A percentile compares a stretch with the other conserved stretches of the same genome.
Conservation (phyloP, 2,113 vertebrate species). For the Paramormyrops kingsleyae region DNA sequence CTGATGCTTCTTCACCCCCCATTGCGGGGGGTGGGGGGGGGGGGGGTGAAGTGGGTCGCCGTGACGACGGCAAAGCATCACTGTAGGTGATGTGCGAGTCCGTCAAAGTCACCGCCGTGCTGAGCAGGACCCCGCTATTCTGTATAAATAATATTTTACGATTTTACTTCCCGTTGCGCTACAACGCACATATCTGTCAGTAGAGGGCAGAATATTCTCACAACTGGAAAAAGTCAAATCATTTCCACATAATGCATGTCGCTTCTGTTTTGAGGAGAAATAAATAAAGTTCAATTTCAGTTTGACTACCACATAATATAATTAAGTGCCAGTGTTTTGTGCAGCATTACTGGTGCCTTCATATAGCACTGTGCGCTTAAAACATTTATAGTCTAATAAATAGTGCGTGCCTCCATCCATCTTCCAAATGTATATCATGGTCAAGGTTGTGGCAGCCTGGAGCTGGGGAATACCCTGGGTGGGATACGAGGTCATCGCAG, state of each 20-base stretch:
- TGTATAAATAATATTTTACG: neutral
- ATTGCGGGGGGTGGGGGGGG: neutral
- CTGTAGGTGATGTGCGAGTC: neutral
- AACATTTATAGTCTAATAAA: neutral
- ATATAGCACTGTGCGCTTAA: neutral
- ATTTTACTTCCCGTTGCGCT: neutral
- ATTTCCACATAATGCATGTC: neutral
- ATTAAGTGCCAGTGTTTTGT: neutral
- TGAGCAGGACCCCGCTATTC: neutral
- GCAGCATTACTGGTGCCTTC: neutral
- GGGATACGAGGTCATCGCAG: neutral
- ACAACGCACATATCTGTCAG: conserved; percentile 18
- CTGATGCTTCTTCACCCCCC: neutral
- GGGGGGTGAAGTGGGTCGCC: neutral
- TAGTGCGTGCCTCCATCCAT: neutral
- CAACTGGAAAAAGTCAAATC: neutral
- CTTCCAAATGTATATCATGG: neutral
- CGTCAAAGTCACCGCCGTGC: neutral
- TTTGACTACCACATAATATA: neutral
- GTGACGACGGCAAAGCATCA: neutral
- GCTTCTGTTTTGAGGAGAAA: neutral
- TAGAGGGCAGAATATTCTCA: conserved; percentile 33
- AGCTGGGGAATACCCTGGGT: neutral
- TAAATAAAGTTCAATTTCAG: neutral
- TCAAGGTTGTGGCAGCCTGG: neutral